These are phyloP conservation scores for Meloidogyne chitwoodi DNA, from an alignment of 1,140 invertebrate species.

Conservation along the genomic window DNA sequence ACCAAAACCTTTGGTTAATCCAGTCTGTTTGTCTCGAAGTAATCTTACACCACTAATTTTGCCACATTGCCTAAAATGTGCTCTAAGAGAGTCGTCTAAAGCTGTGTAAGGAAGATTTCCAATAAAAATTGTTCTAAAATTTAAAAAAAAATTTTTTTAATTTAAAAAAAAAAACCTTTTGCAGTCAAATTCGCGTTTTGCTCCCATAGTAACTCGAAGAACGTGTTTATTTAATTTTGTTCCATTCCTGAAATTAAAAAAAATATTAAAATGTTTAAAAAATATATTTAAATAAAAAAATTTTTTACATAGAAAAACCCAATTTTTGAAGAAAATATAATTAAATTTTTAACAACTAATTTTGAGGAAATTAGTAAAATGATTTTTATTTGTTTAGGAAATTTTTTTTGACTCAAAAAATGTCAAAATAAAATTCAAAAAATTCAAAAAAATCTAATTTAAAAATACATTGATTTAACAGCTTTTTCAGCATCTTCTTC, in stretches of 20 bases:
- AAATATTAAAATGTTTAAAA: neutral
- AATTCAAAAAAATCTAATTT: too few relatives aligned
- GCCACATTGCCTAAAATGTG: constrained; percentile 1
- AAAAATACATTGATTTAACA: neutral
- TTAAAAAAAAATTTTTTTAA: neutral
- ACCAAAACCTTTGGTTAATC: neutral
- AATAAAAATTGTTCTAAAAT: constrained; percentile 4
- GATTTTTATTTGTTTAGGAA: too few relatives aligned
- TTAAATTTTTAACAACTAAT: too few relatives aligned
- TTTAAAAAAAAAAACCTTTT: neutral
- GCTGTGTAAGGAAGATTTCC: constrained; percentile 6
- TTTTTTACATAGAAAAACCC: too few relatives aligned
- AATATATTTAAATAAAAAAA: neutral
- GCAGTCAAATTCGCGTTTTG: neutral
- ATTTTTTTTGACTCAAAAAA: too few relatives aligned
- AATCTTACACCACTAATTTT: neutral
- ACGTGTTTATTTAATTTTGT: neutral
- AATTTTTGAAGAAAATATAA: too few relatives aligned
- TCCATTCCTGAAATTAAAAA: neutral
- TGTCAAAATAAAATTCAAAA: too few relatives aligned
- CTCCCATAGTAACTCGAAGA: neutral
- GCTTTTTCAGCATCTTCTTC: constrained; percentile 13
- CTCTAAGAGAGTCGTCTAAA: neutral
- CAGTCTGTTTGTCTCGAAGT: neutral
- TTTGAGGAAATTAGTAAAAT: too few relatives aligned